phyloP scores from a whole-genome alignment of 2,888 invertebrate genomes.

The Helleia helle region DNA sequence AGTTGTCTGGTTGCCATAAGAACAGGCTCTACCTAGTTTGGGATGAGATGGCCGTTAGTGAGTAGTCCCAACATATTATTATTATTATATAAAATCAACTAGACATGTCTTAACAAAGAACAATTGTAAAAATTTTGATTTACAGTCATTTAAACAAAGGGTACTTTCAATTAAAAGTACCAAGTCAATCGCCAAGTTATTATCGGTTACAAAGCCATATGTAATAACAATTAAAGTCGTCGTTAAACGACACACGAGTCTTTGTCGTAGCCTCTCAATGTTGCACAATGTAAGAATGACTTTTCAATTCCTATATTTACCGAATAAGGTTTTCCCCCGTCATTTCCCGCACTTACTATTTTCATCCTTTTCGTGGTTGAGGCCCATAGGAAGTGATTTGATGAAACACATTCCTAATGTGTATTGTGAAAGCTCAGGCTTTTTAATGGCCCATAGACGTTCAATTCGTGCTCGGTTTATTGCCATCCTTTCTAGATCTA shows the following conservation, averaged over 20 bases:
- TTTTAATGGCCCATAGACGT: constrained; percentile 64
- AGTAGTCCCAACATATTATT: no score
- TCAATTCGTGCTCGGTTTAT: constrained; percentile 61
- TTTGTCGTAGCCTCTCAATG: constrained; percentile 27
- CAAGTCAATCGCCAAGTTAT: not conserved
- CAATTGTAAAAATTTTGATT: no score
- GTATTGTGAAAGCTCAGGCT: constrained; percentile 59
- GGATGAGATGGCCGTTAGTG: no score
- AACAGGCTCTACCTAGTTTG: no score
- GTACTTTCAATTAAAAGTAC: not conserved
- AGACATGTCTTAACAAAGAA: not conserved
- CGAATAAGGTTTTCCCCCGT: constrained; percentile 53
- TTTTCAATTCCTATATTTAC: constrained; percentile 69
- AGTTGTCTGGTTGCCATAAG: no score
- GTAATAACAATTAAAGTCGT: not conserved
- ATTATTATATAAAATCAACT: no score
- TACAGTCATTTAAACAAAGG: not conserved
- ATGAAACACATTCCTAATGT: constrained; percentile 68
- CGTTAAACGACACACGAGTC: not conserved
- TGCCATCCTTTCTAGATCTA: constrained; percentile 52
- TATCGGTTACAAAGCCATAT: not conserved
- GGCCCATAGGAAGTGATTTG: constrained; percentile 64
- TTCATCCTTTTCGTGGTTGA: constrained; percentile 44
- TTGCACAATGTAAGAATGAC: constrained; percentile 45
- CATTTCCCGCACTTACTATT: constrained; percentile 66